phyloP scores from a whole-genome alignment of 2,888 invertebrate species.

The Agrotis clavis region DNA sequence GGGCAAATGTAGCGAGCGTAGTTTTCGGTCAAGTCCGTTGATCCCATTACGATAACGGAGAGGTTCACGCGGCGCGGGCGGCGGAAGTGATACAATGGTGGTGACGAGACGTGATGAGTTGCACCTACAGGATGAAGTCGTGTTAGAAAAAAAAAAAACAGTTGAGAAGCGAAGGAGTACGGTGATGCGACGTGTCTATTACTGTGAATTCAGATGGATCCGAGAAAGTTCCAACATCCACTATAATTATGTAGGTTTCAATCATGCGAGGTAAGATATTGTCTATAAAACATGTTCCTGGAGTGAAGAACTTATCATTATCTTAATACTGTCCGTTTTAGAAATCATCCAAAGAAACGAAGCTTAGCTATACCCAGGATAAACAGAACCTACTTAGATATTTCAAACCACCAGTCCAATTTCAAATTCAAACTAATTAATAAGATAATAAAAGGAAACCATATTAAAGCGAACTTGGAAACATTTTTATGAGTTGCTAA shows the following conservation, averaged over 20 bases:
- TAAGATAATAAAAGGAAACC: neutral
- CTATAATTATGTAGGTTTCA: neutral
- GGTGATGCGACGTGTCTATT: neutral
- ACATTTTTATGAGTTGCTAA: neutral
- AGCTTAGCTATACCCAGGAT: neutral
- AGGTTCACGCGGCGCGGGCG: conserved; percentile 27
- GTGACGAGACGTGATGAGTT: conserved; percentile 38
- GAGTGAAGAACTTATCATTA: neutral
- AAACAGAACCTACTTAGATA: neutral
- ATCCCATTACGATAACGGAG: conserved; percentile 72
- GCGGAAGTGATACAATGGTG: conserved; percentile 55
- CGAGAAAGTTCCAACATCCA: neutral
- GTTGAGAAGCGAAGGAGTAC: neutral
- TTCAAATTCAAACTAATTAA: neutral
- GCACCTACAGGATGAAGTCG: conserved; percentile 5
- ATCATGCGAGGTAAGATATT: neutral
- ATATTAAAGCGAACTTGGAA: neutral
- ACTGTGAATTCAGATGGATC: neutral
- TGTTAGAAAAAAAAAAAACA: conserved; percentile 30
- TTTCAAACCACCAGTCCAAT: neutral
- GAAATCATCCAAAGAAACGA: neutral
- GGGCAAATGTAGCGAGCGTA: conserved; percentile 72
- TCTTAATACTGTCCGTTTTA: neutral
- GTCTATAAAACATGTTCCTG: neutral
- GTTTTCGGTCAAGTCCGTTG: conserved; percentile 73